A percentile compares a stretch with the other conserved stretches of the same genome.
These are phyloP conservation scores for Brachyhypopomus occidentalis DNA, from an alignment of 2,113 vertebrate genomes.

Conservation along the genomic window DNA sequence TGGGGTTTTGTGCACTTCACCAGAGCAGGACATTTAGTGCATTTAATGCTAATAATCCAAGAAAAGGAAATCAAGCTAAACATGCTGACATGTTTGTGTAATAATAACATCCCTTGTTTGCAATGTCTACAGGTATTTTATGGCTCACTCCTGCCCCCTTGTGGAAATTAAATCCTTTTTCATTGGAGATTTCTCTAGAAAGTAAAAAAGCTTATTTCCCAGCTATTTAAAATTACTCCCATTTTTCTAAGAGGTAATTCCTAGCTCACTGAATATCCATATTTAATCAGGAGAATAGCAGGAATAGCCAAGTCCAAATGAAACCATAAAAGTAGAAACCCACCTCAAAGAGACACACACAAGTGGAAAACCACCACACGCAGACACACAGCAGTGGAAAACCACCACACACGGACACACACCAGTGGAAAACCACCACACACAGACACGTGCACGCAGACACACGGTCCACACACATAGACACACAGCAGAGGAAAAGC, in stretches of 20 bases:
- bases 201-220: neutral
- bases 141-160: constrained; percentile 35
- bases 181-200: neutral
- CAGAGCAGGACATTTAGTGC: neutral
- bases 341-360: neutral
- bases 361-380: constrained; percentile 25
- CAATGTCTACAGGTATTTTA: neutral
- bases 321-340: neutral
- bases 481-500: constrained; percentile 31
- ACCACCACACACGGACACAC: neutral
- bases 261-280: constrained; percentile 33
- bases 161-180: constrained; percentile 6
- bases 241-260: neutral
- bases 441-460: neutral
- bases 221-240: neutral
- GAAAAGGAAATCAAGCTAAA: neutral
- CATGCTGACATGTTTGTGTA: neutral
- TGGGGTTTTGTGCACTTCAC: too few relatives aligned
- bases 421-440: neutral
- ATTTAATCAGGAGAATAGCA: constrained; percentile 70
- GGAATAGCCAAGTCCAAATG: constrained; percentile 44
- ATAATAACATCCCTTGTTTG: neutral
- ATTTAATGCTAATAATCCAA: neutral
- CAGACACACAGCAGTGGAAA: constrained; percentile 40
- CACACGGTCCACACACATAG: neutral